Conservation (phyloP, 2,113 vertebrate species). For the Guaruba guarouba region DNA sequence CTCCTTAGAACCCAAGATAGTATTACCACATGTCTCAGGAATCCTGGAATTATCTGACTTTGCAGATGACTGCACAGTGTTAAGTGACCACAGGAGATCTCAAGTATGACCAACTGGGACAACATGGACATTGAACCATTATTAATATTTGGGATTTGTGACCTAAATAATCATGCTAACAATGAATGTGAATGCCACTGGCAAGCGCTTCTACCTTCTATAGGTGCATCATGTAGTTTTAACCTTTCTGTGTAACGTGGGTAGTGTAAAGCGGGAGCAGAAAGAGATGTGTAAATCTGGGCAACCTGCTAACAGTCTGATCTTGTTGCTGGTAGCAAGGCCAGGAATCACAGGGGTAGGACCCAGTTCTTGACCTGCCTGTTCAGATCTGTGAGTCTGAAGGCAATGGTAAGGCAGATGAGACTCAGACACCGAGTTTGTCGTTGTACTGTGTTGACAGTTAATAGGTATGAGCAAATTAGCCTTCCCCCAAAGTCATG, state of each 20-base stretch:
- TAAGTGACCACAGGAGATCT: conserved; percentile 33
- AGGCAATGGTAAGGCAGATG: not conserved
- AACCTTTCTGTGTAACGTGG: not conserved
- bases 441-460: not conserved
- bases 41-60: conserved; percentile 54
- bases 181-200: not conserved
- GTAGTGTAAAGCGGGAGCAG: not conserved
- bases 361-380: not conserved
- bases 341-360: not conserved
- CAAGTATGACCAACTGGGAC: not conserved
- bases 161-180: not conserved
- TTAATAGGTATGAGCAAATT: not conserved
- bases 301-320: not conserved
- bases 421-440: not conserved
- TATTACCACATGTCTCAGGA: not conserved
- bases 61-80: not conserved
- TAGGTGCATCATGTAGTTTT: not conserved
- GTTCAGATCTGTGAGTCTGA: not conserved
- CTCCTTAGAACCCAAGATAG: not conserved
- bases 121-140: not conserved
- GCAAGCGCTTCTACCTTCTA: not conserved
- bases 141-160: not conserved
- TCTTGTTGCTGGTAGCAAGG: not conserved
- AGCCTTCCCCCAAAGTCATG: not conserved
- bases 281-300: not conserved